These are phyloP conservation scores for Pantherophis vulpinus DNA, from an alignment of 2,797 vertebrate genomes.

Conservation along the genomic window DNA sequence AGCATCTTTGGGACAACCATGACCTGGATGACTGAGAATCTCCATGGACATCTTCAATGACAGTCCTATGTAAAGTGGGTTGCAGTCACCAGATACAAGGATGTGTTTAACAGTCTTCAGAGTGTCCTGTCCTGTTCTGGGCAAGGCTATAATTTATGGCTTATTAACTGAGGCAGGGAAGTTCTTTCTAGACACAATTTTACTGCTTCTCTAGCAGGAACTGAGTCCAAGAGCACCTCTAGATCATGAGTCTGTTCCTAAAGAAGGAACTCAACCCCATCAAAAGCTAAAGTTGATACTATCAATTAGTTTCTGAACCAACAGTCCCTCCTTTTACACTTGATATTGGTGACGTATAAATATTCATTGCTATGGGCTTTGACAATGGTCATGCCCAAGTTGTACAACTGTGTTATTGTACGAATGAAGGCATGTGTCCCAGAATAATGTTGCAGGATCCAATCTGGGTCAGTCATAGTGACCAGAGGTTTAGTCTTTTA, in stretches of 20 bases:
- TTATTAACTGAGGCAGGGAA: not conserved
- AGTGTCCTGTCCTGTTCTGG: not conserved
- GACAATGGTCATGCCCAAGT: not conserved
- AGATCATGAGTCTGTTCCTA: not conserved
- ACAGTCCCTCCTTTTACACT: not conserved
- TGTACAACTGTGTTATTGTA: not conserved
- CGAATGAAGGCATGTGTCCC: too few species aligned
- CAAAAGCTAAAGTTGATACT: not conserved
- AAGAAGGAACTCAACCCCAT: not conserved
- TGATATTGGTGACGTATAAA: not conserved
- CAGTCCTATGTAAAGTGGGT: not conserved
- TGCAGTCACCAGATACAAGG: not conserved
- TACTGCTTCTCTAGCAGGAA: not conserved
- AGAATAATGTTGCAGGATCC: too few species aligned
- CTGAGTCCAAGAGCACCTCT: not conserved
- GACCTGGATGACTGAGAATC: too few species aligned
- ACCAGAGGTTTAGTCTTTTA: too few species aligned
- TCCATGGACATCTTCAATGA: not conserved
- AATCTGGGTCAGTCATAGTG: too few species aligned
- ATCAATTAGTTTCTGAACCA: not conserved
- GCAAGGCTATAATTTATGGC: not conserved
- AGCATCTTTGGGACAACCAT: too few species aligned
- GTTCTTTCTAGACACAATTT: not conserved
- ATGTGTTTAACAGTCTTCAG: not conserved
- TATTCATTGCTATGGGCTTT: not conserved